These are phyloP conservation scores for Tragelaphus imberbis DNA, from an alignment of 2,113 vertebrate genomes.

Conservation along the genomic window DNA sequence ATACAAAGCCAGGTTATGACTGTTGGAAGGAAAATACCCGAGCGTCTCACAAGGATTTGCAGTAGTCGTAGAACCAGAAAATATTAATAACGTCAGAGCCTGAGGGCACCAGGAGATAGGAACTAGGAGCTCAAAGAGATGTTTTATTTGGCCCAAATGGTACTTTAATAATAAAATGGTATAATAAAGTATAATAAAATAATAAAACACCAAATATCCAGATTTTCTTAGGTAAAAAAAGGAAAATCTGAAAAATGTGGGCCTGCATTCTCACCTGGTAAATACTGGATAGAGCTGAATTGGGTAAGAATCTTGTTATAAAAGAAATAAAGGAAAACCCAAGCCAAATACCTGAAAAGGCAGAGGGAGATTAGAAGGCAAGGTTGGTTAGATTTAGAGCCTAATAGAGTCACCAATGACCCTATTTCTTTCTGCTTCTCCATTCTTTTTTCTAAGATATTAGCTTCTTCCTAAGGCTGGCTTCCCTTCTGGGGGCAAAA, in stretches of 20 bases:
- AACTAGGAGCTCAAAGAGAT: background rate
- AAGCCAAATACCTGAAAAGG: background rate
- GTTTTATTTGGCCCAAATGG: background rate
- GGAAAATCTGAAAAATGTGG: background rate
- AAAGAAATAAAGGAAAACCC: background rate
- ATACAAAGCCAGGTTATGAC: background rate
- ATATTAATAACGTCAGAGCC: background rate
- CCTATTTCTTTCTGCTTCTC: background rate
- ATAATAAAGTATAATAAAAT: background rate
- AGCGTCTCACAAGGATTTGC: background rate
- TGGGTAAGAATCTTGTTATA: background rate
- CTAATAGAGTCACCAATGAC: background rate
- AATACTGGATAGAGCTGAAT: background rate
- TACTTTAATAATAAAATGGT: background rate
- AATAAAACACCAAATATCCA: background rate
- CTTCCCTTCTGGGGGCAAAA: background rate
- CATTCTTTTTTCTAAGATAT: background rate
- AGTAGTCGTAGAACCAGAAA: background rate
- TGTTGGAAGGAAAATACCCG: background rate
- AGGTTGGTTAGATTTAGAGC: background rate
- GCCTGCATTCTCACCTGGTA: background rate
- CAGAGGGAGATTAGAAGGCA: background rate
- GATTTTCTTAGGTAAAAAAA: background rate
- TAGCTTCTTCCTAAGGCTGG: background rate
- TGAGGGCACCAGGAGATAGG: background rate